These are phyloP conservation scores for Anguilla obscura DNA, from an alignment of 2,797 vertebrate species.

Conservation along the genomic window DNA sequence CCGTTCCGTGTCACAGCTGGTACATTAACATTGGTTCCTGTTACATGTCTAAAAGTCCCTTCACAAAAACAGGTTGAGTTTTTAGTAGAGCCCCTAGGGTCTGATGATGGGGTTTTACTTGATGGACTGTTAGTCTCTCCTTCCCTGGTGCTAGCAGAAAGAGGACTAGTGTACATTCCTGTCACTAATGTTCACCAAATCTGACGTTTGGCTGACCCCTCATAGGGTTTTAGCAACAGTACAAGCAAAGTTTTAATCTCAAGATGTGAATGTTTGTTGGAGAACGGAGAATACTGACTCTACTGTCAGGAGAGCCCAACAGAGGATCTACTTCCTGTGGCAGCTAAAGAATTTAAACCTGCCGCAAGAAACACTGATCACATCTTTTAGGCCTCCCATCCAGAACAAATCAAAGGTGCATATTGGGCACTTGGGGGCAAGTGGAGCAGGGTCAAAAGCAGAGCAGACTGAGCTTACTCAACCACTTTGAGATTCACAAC, in stretches of 20 bases:
- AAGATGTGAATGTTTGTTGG: too few species aligned
- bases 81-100: conserved; percentile 5
- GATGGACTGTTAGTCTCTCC: neutral
- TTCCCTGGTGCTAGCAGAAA: neutral
- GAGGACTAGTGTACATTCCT: neutral
- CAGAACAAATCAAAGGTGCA: too few species aligned
- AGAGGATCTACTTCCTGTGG: too few species aligned
- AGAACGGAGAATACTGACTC: neutral
- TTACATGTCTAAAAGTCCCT: conserved; percentile 7
- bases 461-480: too few species aligned
- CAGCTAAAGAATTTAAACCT: too few species aligned
- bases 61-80: neutral
- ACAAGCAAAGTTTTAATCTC: too few species aligned
- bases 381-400: too few species aligned
- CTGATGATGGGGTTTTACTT: neutral
- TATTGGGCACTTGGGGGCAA: too few species aligned
- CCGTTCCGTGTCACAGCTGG: conserved; percentile 1
- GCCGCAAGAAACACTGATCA: too few species aligned
- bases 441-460: too few species aligned
- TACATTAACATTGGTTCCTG: neutral
- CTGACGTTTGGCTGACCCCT: conserved; percentile 8
- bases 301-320: too few species aligned
- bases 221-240: conserved; percentile 8
- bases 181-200: neutral
- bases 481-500: too few species aligned